Base-by-base conservation (phyloP, 2,113 vertebrate species). In the Panurus biarmicus region DNA sequence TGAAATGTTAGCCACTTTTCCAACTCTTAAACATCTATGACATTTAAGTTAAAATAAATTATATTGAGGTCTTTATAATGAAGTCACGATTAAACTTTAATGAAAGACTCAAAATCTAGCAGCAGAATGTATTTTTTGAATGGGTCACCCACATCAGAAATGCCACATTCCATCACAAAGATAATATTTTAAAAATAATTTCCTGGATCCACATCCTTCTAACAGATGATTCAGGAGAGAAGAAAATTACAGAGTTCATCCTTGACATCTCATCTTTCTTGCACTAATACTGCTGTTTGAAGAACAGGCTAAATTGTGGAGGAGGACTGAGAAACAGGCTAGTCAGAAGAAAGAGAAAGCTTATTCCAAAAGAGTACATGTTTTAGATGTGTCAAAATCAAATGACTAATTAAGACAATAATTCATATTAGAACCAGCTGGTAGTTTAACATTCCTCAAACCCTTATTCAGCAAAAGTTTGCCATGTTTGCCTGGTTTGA, bases 361-460 rank as follows among this genome's bases (percentile, higher is more conserved):
- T 60, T 89, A 77, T 38, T 84, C 8, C 3, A 9, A 80, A n/a
- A 42, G 65, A 75, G 58, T 69, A 82, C 48, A 47, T 47, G 77
- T 91, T 86, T 80, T 76, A 89, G 60, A 90, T 60, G 71, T 96
- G 88, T 62, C 87, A 97, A 94, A 95, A 96, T 56, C 75, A 86
- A 53, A 70, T 64, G 24, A 79, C 85, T 77, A 96, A 96, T 93
- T 94, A 91, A 14, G 76, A 96, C 77, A 95, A 75, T 65, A 91
- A 69, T 87, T 71, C 57, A 54, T 94, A 97, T 89, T 81, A 82
- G 61, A 96, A 89, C 64, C 79, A 54, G 88, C 66, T 96, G 93
- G 56, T 74, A 62, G 36, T 64, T 73, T 69, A 89, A 96, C 86
- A 69, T 82, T 95, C 65, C 23, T 92, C 17, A 87, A 84, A 69